phyloP scores from a whole-genome alignment of 2,113 vertebrate species.

The Tinamus guttatus region DNA sequence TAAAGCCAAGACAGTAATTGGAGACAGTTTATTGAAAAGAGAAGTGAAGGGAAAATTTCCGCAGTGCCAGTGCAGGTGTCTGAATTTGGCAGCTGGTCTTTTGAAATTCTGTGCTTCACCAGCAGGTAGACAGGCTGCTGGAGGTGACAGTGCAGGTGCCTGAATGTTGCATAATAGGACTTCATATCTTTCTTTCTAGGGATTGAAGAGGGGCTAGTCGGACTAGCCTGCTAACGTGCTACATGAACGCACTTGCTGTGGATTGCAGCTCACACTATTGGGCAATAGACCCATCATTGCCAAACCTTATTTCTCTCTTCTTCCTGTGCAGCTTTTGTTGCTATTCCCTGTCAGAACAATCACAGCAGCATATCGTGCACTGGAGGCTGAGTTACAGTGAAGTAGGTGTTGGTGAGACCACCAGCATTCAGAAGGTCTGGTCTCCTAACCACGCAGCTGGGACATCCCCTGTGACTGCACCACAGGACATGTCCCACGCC shows the following conservation, averaged over 20 bases:
- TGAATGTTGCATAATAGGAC: accelerated
- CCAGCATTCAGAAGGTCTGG: background rate
- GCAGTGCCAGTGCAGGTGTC: background rate
- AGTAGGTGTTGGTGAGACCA: background rate
- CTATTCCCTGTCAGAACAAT: background rate
- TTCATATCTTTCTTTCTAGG: background rate
- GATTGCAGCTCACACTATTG: accelerated
- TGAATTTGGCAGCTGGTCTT: background rate
- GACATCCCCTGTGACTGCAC: accelerated
- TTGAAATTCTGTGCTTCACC: background rate
- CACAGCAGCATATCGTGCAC: background rate
- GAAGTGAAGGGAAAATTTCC: conserved; percentile 5
- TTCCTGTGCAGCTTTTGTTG: background rate
- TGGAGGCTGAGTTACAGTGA: background rate
- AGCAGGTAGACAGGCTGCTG: background rate
- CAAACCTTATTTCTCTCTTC: background rate
- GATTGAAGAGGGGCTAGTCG: background rate
- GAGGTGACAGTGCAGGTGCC: background rate
- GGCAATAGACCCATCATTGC: accelerated
- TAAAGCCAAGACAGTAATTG: conserved; percentile 14
- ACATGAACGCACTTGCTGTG: background rate
- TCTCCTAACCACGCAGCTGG: background rate
- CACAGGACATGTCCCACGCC: background rate
- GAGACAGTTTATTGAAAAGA: conserved; percentile 12
- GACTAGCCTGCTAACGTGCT: accelerated